Evolutionary conservation across 2,113 vertebrate species (phyloP).

Genomic region (Suncus etruscus): DNA sequence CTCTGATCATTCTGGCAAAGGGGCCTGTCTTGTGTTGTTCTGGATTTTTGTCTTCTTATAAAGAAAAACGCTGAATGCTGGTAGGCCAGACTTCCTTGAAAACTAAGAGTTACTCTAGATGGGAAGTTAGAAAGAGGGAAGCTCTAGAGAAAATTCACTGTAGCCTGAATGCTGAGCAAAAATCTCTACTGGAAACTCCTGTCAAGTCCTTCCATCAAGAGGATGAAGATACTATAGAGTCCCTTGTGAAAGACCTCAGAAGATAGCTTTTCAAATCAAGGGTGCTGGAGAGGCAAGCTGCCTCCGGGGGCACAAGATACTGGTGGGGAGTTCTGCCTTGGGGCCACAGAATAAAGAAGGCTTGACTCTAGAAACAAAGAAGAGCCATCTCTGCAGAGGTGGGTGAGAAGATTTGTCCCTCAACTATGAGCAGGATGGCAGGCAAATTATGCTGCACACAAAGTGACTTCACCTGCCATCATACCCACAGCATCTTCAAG

Average conservation of each 20-base stretch:
- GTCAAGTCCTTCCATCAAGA: background rate
- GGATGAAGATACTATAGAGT: constrained; percentile 71
- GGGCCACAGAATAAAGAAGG: background rate
- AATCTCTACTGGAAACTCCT: constrained; percentile 61
- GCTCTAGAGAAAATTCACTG: constrained; percentile 78
- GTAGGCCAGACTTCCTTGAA: constrained; percentile 76
- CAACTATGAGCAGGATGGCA: background rate
- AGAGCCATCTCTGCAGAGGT: background rate
- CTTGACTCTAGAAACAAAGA: constrained; percentile 58
- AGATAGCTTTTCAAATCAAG: constrained; percentile 70
- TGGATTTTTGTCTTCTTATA: constrained; percentile 6
- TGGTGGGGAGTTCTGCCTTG: background rate
- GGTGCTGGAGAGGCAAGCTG: background rate
- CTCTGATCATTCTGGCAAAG: background rate
- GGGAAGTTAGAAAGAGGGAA: constrained; percentile 64
- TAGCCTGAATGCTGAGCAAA: constrained; percentile 80
- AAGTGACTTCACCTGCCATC: no score
- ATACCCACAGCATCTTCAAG: background rate
- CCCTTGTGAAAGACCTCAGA: constrained; percentile 76
- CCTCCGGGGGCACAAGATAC: constrained; percentile 57
- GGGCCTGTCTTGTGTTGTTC: background rate
- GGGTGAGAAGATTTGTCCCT: fast-evolving
- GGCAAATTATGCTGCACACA: background rate
- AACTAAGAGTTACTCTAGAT: constrained; percentile 67
- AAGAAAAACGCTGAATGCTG: constrained; percentile 56